Percentiles rank a stretch among this genome's conserved stretches.
Conservation (phyloP, 2,113 vertebrate species). For the Falcunculus frontatus region DNA sequence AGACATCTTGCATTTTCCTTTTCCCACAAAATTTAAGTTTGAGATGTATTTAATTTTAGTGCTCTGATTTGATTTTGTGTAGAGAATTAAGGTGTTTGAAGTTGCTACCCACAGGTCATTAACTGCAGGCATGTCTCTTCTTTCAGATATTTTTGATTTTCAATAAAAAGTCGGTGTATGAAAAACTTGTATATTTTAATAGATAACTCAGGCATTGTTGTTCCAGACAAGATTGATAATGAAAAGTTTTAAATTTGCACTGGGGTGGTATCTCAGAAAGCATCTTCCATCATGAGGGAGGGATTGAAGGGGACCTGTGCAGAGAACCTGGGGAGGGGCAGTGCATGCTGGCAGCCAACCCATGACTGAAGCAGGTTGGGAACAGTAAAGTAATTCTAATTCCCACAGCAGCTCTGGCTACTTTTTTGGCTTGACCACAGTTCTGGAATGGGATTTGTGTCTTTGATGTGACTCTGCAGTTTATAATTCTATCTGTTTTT, state of each 20-base stretch:
- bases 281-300: not conserved
- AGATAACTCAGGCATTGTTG: not conserved
- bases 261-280: not conserved
- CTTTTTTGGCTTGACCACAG: not conserved
- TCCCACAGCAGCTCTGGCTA: not conserved
- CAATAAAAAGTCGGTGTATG: not conserved
- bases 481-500: not conserved
- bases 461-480: not conserved
- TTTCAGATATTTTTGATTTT: not conserved
- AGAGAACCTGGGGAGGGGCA: not conserved
- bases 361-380: not conserved
- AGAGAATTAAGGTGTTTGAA: not conserved
- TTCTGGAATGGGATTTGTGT: not conserved
- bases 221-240: not conserved
- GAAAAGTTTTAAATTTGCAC: not conserved
- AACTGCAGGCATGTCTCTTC: not conserved
- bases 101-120: not conserved
- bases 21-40: not conserved
- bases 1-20: not conserved
- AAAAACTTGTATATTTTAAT: not conserved
- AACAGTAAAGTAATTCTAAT: not conserved
- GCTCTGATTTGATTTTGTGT: not conserved
- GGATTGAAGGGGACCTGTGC: not conserved
- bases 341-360: not conserved
- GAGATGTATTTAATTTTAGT: not conserved